Base-by-base conservation (phyloP, 2,888 invertebrate genomes). In the Ophonus ardosiacus region DNA sequence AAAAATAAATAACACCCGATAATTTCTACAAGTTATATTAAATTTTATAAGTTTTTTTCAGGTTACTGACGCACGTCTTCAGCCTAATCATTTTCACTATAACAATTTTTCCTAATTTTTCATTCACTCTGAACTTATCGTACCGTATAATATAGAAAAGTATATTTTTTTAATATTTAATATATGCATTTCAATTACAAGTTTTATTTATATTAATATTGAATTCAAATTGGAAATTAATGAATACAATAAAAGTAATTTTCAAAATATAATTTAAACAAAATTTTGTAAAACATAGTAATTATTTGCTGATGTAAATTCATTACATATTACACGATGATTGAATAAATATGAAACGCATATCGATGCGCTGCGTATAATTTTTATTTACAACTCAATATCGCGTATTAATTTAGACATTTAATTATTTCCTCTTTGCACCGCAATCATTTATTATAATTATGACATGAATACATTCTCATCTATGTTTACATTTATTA, bases 341-440 rank as follows among this genome's bases (percentile, higher is more conserved):
- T 51, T 8, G 8, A 51, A 51, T 51, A 51, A 51, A 3, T 51
- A 51, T 13, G 43, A 13, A 51, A 51, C 8, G 43, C 8, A 51
- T 13, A 13, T 51, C 10, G 43, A 15, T n/a, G 38, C 15, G n/a
- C n/a, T 0, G 24, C 18, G 15, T 38, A 24, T 38, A 31, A 78
- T 78, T 78, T 57, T 78, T 10, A 78, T n/a, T 24, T 15, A n/a
- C 7, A 51, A 18, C 13, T 21, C 76, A 78, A 57, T 57, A 78
- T 57, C n/a, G n/a, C 57, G 40, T 31, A 78, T 57, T 78, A 57
- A 78, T 57, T 78, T 57, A 78, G 56, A 57, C 57, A 78, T 78
- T 21, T 78, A 78, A 78, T 78, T 78, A 57, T 78, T n/a, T 78
- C 78, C 78, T 78, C 15, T 78, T 78, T 76, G 43, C 17, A 51